These are phyloP conservation scores for Helarctos malayanus DNA, from an alignment of 2,797 vertebrate genomes.

Conservation along the genomic window DNA sequence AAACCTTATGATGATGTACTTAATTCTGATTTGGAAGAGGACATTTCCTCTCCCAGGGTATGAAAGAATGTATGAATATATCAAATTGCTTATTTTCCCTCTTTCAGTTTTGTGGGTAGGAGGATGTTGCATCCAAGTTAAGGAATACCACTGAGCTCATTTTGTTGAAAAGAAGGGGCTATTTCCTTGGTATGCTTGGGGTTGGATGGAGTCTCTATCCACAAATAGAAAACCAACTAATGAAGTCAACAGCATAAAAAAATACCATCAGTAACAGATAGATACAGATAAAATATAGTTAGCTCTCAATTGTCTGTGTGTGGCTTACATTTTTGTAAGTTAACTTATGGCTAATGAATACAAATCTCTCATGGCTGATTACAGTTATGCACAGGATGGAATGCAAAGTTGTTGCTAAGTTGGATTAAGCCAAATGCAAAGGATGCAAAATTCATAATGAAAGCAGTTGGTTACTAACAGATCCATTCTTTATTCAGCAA, in stretches of 20 bases:
- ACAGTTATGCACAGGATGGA: neutral
- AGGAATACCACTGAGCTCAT: neutral
- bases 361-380: conserved; percentile 21
- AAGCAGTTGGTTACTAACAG: conserved; percentile 51
- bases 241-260: conserved; percentile 9
- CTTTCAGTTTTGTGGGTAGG: neutral
- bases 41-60: neutral
- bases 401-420: conserved; percentile 41
- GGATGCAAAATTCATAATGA: conserved; percentile 40
- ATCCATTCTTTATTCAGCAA: conserved; percentile 50
- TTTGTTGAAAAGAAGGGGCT: conserved; percentile 32
- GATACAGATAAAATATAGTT: neutral
- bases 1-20: neutral
- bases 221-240: conserved; percentile 7
- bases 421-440: conserved; percentile 62
- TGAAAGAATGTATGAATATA: neutral
- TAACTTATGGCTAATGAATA: conserved; percentile 18
- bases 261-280: neutral
- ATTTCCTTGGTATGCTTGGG: neutral
- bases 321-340: conserved; percentile 41
- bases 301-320: neutral
- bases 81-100: neutral
- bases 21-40: conserved; percentile 48
- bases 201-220: neutral
- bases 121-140: neutral